Evolutionary conservation across 2,888 invertebrate genomes (phyloP), one percentile per base, ranked within the genome.

Genomic region (Drosophila putrida): DNA sequence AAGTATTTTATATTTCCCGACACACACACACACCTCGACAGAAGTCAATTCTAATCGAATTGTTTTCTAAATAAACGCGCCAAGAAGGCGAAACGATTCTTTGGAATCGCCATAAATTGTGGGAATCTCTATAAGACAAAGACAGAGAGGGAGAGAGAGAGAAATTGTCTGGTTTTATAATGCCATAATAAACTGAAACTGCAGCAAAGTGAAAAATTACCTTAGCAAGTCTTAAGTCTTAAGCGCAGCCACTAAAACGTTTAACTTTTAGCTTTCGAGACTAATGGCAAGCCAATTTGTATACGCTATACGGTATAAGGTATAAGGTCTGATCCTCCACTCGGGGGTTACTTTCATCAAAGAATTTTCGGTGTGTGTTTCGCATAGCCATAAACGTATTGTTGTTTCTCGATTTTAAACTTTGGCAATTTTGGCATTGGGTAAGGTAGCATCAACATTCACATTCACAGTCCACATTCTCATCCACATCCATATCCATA

Each of bases 11-110:
- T 9, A 28, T 43, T 35, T 46, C 4, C 35, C 25, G 25, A 59
- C 43, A 25, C 28, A 61, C 87, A 89, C 89, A n/a, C n/a, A n/a
- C n/a, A n/a, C n/a, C n/a, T 89, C 89, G 90, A 90, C 90, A 90
- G 90, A 90, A 90, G 90, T 90, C 90, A 90, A 87, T 89, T 87
- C 90, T 78, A 85, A 90, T 89, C 88, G 87, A 90, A 90, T 90
- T 89, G 87, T 90, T 86, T 86, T 80, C 73, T 77, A 86, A 88
- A 90, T 89, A 89, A 80, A 70, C 43, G 55, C 38, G 57, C 62
- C 31, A 50, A 49, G 49, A 39, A 50, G 68, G 64, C 46, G 20
- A 54, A 66, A 73, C 64, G 58, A 55, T 82, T 88, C 87, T 49
- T 4, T 31, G 66, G 83, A 82, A 82, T 75, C 58, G 78, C 53